Conservation (phyloP, 1,140 invertebrate species). For the Fopius arisanus region DNA sequence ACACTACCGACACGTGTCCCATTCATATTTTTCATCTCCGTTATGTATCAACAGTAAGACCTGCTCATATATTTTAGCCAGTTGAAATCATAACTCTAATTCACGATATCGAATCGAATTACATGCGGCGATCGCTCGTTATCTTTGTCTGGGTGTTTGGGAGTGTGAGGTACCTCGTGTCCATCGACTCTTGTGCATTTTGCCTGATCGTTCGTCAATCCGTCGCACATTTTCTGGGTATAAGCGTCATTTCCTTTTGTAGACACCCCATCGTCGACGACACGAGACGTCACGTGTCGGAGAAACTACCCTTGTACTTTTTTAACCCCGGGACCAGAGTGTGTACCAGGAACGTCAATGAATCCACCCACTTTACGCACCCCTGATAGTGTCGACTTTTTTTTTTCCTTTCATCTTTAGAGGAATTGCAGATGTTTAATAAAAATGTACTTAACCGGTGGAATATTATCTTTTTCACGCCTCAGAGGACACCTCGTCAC, state of each 20-base stretch:
- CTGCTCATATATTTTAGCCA: conserved; percentile 38
- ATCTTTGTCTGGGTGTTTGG: not conserved
- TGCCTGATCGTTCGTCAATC: conserved; percentile 31
- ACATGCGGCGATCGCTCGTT: conserved; percentile 31
- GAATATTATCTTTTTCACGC: not conserved
- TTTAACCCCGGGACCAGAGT: not conserved
- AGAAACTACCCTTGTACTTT: conserved; percentile 11
- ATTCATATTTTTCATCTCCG: conserved; percentile 7
- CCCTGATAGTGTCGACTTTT: conserved; percentile 2
- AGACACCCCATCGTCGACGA: conserved; percentile 16
- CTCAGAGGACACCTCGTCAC: not conserved
- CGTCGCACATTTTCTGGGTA: conserved; percentile 13
- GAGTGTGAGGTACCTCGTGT: not conserved
- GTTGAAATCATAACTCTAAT: conserved; percentile 52
- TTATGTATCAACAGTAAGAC: conserved; percentile 34
- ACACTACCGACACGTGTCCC: conserved; percentile 51
- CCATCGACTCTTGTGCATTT: not conserved
- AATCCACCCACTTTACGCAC: conserved; percentile 38
- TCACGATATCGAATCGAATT: conserved; percentile 54
- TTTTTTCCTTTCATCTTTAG: not conserved
- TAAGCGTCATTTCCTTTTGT: conserved; percentile 26
- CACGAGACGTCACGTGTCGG: conserved; percentile 37
- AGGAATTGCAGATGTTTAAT: conserved; percentile 39
- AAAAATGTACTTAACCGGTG: conserved; percentile 47
- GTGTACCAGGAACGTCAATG: not conserved